These are phyloP conservation scores for Diaperis boleti DNA, from an alignment of 2,888 invertebrate species.

Conservation along the genomic window DNA sequence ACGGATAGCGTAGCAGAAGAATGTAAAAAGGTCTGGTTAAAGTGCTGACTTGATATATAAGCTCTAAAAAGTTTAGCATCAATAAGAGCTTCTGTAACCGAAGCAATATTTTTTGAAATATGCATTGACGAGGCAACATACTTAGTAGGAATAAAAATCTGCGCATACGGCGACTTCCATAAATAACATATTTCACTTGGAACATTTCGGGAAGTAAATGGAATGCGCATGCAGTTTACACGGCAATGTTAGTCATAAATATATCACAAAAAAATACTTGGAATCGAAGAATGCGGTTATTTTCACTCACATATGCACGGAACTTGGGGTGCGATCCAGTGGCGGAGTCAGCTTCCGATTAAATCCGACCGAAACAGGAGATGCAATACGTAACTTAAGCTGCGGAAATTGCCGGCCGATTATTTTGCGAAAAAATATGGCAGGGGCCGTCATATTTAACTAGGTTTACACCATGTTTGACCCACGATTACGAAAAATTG, in stretches of 20 bases:
- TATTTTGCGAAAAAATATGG: slow-evolving; percentile 16
- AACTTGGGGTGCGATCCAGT: slow-evolving; percentile 30
- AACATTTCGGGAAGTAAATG: slow-evolving; percentile 55
- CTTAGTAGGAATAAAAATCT: slow-evolving; percentile 59
- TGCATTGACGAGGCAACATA: slow-evolving; percentile 51
- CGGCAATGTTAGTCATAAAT: slow-evolving; percentile 57
- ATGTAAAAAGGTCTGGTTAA: slow-evolving; percentile 35
- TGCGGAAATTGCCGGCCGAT: slow-evolving; percentile 19
- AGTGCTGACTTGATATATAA: slow-evolving; percentile 47
- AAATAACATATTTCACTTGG: slow-evolving; percentile 59
- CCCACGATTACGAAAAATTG: slow-evolving; percentile 22
- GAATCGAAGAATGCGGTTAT: slow-evolving; percentile 59
- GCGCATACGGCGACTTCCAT: slow-evolving; percentile 54
- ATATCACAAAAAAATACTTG: slow-evolving; percentile 55
- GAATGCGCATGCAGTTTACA: slow-evolving; percentile 57
- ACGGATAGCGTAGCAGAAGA: slow-evolving; percentile 19
- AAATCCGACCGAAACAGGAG: slow-evolving; percentile 7
- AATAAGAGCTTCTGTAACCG: slow-evolving; percentile 48
- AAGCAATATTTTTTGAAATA: slow-evolving; percentile 49
- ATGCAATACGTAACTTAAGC: not conserved
- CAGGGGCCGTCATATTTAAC: slow-evolving; percentile 2
- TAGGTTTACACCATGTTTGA: slow-evolving; percentile 9
- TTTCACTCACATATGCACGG: slow-evolving; percentile 57
- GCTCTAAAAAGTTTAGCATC: slow-evolving; percentile 50
- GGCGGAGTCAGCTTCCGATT: slow-evolving; percentile 28